phyloP scores from a whole-genome alignment of 2,113 vertebrate genomes.

The Isichthys henryi region DNA sequence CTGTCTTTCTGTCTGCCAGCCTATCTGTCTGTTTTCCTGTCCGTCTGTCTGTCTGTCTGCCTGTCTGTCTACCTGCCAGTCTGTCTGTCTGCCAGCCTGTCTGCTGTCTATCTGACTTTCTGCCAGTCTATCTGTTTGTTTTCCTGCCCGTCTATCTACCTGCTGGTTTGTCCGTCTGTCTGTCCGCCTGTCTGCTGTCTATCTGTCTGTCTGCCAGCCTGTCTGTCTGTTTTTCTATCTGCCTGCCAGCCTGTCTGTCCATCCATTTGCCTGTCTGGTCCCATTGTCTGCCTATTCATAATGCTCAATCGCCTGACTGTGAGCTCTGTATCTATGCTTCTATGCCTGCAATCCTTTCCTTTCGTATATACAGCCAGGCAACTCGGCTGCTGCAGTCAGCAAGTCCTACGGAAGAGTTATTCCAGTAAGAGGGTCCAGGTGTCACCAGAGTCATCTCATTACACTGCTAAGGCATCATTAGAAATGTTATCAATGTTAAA shows the following conservation, averaged over 20 bases:
- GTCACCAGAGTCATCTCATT: not conserved
- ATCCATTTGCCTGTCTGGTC: not conserved
- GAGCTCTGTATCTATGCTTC: not conserved
- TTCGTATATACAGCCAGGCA: not conserved
- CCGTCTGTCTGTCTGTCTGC: not conserved
- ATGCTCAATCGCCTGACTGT: not conserved
- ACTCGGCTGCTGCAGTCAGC: constrained; percentile 1
- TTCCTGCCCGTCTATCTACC: not conserved
- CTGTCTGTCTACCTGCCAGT: not conserved
- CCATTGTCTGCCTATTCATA: not conserved
- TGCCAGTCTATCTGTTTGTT: not conserved
- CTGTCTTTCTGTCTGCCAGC: not conserved
- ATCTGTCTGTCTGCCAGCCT: not conserved
- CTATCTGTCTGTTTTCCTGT: not conserved
- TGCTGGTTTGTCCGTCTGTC: not conserved
- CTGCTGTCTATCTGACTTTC: too few species aligned
- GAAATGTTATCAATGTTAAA: constrained; percentile 1
- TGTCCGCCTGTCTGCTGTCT: not conserved
- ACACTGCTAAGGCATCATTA: not conserved
- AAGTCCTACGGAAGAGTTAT: not conserved
- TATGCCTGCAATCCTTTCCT: not conserved
- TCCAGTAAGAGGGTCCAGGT: not conserved
- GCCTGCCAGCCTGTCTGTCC: not conserved
- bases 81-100: not conserved
- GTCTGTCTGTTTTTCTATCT: not conserved